These are phyloP conservation scores for Tanytarsus gracilentus DNA, from an alignment of 2,888 invertebrate genomes.

Conservation along the genomic window DNA sequence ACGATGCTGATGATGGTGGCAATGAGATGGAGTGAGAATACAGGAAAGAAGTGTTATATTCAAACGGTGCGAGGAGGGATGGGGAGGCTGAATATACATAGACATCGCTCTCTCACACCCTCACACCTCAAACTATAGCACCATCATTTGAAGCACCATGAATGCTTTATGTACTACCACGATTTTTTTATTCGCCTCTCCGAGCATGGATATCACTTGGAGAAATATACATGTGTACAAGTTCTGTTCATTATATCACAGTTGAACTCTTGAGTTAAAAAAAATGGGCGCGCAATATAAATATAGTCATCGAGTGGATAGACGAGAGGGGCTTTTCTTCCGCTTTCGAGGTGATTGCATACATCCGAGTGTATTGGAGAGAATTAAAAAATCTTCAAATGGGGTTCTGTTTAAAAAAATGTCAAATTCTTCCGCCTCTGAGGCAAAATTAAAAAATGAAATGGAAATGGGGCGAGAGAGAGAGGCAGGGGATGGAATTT, in stretches of 20 bases:
- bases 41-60: slow-evolving; percentile 29
- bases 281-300: slow-evolving; percentile 15
- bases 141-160: slow-evolving; percentile 23
- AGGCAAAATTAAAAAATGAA: too few species aligned
- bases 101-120: not conserved
- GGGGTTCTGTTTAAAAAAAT: too few species aligned
- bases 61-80: slow-evolving; percentile 16
- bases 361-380: not conserved
- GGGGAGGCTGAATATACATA: too few species aligned
- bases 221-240: slow-evolving; percentile 24
- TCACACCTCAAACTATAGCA: slow-evolving; percentile 10
- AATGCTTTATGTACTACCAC: slow-evolving; percentile 29
- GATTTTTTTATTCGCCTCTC: slow-evolving; percentile 2
- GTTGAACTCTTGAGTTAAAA: not conserved
- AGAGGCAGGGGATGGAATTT: too few species aligned
- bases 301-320: slow-evolving; percentile 11
- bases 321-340: slow-evolving; percentile 2
- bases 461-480: too few species aligned
- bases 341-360: too few species aligned
- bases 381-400: too few species aligned
- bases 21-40: not conserved
- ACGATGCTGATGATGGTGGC: not conserved
- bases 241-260: slow-evolving; percentile 15
- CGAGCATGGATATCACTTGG: slow-evolving; percentile 20
- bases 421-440: too few species aligned